Evolutionary conservation across 2,113 vertebrate genomes (phyloP).

Genomic region (Gorsachius goisagi): DNA sequence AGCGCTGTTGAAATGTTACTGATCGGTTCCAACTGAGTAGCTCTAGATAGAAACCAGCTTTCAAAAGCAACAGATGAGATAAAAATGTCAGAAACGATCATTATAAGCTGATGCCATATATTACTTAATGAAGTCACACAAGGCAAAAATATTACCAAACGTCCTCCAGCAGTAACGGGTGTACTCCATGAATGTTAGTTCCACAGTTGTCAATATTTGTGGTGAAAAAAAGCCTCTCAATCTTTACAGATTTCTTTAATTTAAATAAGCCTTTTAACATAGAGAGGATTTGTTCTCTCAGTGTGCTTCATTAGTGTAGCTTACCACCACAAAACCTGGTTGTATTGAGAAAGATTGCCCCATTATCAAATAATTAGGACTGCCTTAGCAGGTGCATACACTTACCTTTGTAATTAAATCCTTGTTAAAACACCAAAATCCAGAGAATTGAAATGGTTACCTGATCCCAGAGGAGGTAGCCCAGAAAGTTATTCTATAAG

Average conservation of each 20-base stretch:
- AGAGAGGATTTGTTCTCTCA: constrained; percentile 74
- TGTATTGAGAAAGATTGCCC: constrained; percentile 86
- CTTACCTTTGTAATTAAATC: constrained; percentile 97
- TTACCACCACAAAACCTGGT: constrained; percentile 79
- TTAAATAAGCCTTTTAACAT: constrained; percentile 74
- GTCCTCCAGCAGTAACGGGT: neutral
- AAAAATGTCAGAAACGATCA: constrained; percentile 3
- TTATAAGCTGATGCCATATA: neutral
- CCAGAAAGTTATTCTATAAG: constrained; percentile 80
- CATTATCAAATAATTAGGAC: constrained; percentile 89
- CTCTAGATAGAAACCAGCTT: constrained; percentile 38
- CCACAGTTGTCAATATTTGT: constrained; percentile 49
- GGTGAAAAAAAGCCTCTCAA: constrained; percentile 39
- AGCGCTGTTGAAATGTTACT: constrained; percentile 15
- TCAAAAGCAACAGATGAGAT: constrained; percentile 10
- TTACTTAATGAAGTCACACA: constrained; percentile 29
- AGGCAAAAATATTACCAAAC: neutral
- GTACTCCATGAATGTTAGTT: neutral
- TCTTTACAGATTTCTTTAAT: constrained; percentile 74
- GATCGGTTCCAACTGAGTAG: constrained; percentile 52
- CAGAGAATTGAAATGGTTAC: constrained; percentile 87
- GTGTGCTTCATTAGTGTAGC: constrained; percentile 82
- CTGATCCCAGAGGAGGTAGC: constrained; percentile 85
- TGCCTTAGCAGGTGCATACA: constrained; percentile 90
- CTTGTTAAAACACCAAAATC: constrained; percentile 94